Evolutionary conservation across 2,113 vertebrate species (phyloP).

Genomic region (Pimephales promelas): DNA sequence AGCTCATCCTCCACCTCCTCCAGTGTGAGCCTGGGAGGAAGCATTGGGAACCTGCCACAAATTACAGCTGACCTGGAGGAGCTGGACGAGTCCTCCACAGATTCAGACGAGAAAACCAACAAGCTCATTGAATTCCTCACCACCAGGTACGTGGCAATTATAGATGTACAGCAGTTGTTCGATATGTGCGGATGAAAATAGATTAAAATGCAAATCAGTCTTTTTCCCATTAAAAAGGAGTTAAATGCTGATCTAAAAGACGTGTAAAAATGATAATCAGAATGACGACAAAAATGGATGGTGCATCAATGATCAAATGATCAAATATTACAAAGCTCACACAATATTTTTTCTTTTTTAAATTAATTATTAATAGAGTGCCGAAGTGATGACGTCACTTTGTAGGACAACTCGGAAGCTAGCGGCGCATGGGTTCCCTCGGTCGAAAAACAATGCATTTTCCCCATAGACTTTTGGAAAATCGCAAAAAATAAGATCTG

Average conservation of each 20-base stretch:
- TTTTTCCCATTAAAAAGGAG: neutral
- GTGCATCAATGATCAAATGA: neutral
- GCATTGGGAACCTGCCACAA: slow-evolving; percentile 92
- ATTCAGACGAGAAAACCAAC: slow-evolving; percentile 91
- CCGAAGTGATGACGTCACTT: too few species aligned
- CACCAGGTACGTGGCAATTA: slow-evolving; percentile 81
- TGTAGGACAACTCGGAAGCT: too few species aligned
- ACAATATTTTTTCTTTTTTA: neutral
- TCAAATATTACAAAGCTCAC: neutral
- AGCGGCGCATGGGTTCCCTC: too few species aligned
- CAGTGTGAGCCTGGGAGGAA: slow-evolving; percentile 93
- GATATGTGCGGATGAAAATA: neutral
- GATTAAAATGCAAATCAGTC: neutral
- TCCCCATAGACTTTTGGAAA: too few species aligned
- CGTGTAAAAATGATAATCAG: neutral
- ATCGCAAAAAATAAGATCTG: too few species aligned
- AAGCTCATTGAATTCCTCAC: slow-evolving; percentile 98
- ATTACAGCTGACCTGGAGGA: slow-evolving; percentile 92
- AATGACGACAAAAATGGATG: neutral
- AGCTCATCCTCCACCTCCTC: slow-evolving; percentile 97
- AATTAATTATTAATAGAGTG: neutral
- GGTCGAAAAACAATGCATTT: too few species aligned
- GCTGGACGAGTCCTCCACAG: slow-evolving; percentile 81
- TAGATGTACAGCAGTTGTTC: neutral
- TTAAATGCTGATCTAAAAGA: neutral